phyloP scores from a whole-genome alignment of 2,113 vertebrate genomes.

The Cochlearius cochlearius region DNA sequence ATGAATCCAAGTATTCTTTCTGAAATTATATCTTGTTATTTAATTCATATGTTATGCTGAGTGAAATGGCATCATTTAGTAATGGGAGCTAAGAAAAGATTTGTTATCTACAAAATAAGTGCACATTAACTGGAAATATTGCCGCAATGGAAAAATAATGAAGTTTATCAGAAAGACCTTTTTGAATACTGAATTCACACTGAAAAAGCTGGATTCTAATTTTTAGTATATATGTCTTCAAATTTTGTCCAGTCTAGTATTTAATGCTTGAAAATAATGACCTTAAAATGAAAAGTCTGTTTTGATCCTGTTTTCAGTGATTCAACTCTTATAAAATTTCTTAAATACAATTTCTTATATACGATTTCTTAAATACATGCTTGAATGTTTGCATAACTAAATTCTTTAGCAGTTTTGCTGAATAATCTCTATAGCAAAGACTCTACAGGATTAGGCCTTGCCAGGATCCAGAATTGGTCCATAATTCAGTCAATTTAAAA shows the following conservation, averaged over 20 bases:
- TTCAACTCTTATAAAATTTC: not conserved
- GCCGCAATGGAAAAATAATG: not conserved
- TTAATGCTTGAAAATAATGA: not conserved
- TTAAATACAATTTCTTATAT: not conserved
- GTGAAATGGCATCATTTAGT: slow-evolving; percentile 22
- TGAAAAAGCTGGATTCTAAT: not conserved
- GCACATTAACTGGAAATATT: not conserved
- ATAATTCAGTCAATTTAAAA: not conserved
- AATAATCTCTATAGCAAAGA: not conserved
- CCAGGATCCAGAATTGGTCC: not conserved
- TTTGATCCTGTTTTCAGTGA: not conserved
- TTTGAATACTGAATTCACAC: rapidly evolving
- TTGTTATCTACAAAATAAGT: slow-evolving; percentile 16
- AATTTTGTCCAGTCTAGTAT: not conserved
- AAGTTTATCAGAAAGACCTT: not conserved
- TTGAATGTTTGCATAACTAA: not conserved
- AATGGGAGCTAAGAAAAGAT: slow-evolving; percentile 17
- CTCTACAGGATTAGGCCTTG: not conserved
- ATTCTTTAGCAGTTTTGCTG: not conserved
- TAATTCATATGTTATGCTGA: not conserved
- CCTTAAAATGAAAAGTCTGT: not conserved
- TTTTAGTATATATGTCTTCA: rapidly evolving
- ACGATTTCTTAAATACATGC: not conserved
- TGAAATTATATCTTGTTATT: slow-evolving; percentile 49
- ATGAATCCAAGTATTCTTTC: not conserved